phyloP scores from a whole-genome alignment of 2,888 invertebrate species.

The Listrodromus nycthemerus region DNA sequence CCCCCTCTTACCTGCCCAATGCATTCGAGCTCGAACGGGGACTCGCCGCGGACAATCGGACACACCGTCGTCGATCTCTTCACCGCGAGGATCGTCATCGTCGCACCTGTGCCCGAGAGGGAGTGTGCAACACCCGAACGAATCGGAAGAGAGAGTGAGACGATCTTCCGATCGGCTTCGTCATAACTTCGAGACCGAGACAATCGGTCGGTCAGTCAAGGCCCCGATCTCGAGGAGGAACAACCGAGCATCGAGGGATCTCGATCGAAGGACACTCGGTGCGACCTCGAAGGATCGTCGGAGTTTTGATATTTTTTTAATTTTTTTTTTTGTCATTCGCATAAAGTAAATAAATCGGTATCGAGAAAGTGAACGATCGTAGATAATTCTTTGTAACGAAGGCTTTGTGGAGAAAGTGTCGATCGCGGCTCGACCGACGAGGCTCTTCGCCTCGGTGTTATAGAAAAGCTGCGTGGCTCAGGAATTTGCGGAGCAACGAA shows the following conservation, averaged over 20 bases:
- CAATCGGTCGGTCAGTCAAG: background rate
- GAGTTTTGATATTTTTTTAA: too few relatives aligned
- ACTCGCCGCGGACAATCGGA: constrained; percentile 62
- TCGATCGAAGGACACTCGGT: background rate
- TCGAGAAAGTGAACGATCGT: too few relatives aligned
- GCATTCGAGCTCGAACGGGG: constrained; percentile 18
- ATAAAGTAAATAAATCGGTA: background rate
- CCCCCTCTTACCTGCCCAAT: too few relatives aligned
- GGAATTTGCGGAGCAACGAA: constrained; percentile 71
- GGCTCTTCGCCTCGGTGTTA: constrained; percentile 56
- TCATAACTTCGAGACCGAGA: background rate
- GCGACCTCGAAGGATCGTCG: background rate
- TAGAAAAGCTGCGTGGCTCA: constrained; percentile 66
- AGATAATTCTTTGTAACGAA: background rate
- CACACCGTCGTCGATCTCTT: constrained; percentile 74
- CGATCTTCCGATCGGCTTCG: background rate
- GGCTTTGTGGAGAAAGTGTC: constrained; percentile 72
- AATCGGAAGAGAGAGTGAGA: background rate
- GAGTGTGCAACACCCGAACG: background rate
- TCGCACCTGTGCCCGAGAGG: constrained; percentile 1
- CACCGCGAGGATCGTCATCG: constrained; percentile 70
- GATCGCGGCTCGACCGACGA: constrained; percentile 40
- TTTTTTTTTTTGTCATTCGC: too few relatives aligned
- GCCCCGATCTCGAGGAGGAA: constrained; percentile 1
- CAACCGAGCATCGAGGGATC: background rate